A percentile compares a stretch with the other conserved stretches of the same genome.
Evolutionary conservation across 1,140 invertebrate genomes (phyloP).

Genomic region (Elysia chlorotica): DNA sequence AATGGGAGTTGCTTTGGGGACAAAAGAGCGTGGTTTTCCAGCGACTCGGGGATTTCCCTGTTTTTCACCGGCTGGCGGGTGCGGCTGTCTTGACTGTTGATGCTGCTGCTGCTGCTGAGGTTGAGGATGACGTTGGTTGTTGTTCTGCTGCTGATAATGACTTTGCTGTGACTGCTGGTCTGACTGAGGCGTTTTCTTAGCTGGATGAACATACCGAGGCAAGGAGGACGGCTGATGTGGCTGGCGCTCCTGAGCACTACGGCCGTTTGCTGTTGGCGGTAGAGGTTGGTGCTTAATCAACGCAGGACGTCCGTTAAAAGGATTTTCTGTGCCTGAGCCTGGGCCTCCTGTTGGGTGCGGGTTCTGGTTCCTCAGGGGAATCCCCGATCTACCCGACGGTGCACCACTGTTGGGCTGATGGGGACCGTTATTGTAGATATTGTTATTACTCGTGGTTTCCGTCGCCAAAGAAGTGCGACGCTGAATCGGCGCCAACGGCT

Average conservation of each 20-base stretch:
- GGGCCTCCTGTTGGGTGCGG: background rate
- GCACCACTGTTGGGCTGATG: no score
- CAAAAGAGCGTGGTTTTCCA: no score
- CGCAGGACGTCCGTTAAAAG: slow-evolving; percentile 5
- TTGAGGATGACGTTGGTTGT: no score
- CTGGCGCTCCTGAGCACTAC: background rate
- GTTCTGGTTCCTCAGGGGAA: background rate
- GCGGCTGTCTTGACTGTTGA: background rate
- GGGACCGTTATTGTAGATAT: no score
- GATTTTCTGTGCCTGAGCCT: background rate
- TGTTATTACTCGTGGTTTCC: no score
- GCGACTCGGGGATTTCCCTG: no score
- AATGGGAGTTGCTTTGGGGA: no score
- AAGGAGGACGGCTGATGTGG: background rate
- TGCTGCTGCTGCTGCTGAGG: background rate
- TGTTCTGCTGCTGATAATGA: no score
- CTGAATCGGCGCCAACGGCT: slow-evolving; percentile 42
- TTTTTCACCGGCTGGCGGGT: no score
- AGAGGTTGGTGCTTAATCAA: slow-evolving; percentile 20
- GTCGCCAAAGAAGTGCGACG: no score
- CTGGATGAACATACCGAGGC: no score
- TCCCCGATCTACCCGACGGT: slow-evolving; percentile 1
- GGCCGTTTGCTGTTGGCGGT: background rate
- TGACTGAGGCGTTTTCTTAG: background rate
- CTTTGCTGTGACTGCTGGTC: no score